These are phyloP conservation scores for Artibeus lituratus DNA, from an alignment of 2,797 vertebrate genomes.

Conservation along the genomic window DNA sequence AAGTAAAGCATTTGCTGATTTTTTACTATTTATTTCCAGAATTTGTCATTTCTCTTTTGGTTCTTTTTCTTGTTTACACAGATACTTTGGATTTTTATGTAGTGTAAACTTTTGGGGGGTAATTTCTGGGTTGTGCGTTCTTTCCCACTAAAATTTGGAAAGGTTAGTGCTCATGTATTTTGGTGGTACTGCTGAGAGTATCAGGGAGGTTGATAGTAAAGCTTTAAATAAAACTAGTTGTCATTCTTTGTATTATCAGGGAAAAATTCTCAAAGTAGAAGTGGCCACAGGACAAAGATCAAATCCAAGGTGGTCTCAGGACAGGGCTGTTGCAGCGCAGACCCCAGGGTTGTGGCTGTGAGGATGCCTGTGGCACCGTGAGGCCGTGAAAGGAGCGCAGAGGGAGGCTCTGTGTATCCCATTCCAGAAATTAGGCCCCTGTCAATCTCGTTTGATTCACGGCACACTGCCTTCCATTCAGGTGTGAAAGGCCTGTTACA, in stretches of 20 bases:
- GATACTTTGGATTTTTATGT: too few relatives aligned
- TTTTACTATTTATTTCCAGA: not conserved
- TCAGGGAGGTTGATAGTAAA: not conserved
- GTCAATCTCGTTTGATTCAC: not conserved
- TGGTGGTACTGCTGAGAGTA: not conserved
- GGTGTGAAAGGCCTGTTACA: not conserved
- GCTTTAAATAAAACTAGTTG: not conserved
- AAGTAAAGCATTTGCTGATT: not conserved
- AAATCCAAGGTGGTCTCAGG: not conserved
- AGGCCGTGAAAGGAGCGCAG: too few relatives aligned
- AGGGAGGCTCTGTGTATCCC: too few relatives aligned
- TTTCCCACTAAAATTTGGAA: not conserved
- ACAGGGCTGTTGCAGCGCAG: not conserved
- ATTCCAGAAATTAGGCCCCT: not conserved
- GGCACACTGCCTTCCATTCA: not conserved
- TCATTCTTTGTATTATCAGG: not conserved
- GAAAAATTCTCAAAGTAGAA: not conserved
- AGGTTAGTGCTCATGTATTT: not conserved
- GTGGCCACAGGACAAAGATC: not conserved
- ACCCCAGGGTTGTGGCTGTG: too few relatives aligned
- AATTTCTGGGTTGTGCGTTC: not conserved
- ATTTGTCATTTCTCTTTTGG: not conserved
- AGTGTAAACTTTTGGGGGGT: not conserved
- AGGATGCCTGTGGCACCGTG: not conserved
- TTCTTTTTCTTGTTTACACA: not conserved